Evolutionary conservation across 1,140 invertebrate genomes (phyloP).

Genomic region (Druon quercuslanigerum): DNA sequence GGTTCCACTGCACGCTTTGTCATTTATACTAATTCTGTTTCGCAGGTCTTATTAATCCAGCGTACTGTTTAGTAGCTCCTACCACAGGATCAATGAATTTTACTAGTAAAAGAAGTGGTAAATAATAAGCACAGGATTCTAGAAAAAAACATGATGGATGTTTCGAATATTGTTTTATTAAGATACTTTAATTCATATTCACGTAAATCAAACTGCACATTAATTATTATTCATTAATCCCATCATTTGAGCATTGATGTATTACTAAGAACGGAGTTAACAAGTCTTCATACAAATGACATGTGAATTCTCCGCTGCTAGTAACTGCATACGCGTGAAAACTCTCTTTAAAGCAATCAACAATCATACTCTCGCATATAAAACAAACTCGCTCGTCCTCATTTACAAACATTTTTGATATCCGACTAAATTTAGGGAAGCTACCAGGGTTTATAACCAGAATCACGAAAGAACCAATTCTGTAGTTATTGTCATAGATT

Average conservation of each 20-base stretch:
- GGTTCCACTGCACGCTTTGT: too few species aligned
- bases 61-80: too few species aligned
- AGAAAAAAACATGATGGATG: not conserved
- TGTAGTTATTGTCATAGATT: not conserved
- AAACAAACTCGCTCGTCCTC: not conserved
- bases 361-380: not conserved
- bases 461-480: slow-evolving; percentile 23
- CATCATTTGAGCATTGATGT: not conserved
- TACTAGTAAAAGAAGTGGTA: too few species aligned
- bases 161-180: too few species aligned
- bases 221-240: not conserved
- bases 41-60: too few species aligned
- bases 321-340: not conserved
- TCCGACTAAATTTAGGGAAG: not conserved
- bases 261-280: not conserved
- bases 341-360: not conserved
- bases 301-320: not conserved
- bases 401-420: slow-evolving; percentile 8
- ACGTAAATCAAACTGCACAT: too few species aligned
- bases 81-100: too few species aligned
- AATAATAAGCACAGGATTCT: too few species aligned
- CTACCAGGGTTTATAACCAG: not conserved
- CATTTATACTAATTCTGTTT: too few species aligned
- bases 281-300: not conserved
- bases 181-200: too few species aligned